A percentile compares a stretch with the other conserved stretches of the same genome.
These are phyloP conservation scores for Scaeva pyrastri DNA, from an alignment of 2,888 invertebrate genomes.

Conservation along the genomic window DNA sequence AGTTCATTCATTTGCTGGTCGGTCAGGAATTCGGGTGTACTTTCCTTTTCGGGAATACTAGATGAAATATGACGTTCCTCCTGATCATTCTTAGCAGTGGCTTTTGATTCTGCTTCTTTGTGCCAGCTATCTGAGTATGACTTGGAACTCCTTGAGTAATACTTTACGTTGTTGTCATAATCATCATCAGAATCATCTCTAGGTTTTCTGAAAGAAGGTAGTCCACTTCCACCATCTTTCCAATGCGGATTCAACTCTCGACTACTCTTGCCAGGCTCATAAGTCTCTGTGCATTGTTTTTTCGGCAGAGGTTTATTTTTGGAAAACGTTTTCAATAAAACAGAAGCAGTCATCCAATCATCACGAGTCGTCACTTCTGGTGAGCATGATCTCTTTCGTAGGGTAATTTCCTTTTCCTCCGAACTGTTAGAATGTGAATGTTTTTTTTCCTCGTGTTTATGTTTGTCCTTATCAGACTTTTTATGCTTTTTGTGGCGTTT, in stretches of 20 bases:
- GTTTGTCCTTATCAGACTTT: conserved; percentile 78
- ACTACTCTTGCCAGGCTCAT: conserved; percentile 89
- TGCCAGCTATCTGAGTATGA: conserved; percentile 76
- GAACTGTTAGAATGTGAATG: not conserved
- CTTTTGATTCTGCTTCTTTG: conserved; percentile 47
- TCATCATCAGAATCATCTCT: conserved; percentile 81
- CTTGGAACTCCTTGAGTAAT: not conserved
- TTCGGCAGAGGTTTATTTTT: conserved; percentile 85
- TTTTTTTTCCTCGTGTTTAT: not conserved
- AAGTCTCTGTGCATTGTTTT: conserved; percentile 86
- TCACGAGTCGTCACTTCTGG: conserved; percentile 84
- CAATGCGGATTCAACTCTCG: conserved; percentile 96
- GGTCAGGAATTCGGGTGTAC: conserved; percentile 84
- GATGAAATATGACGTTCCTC: conserved; percentile 12
- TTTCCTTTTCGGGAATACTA: conserved; percentile 57
- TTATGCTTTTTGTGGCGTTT: conserved; percentile 79
- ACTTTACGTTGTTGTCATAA: not conserved
- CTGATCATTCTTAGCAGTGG: not conserved
- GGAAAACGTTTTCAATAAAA: conserved; percentile 83
- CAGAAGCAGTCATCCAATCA: conserved; percentile 91
- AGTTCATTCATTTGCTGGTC: conserved; percentile 95
- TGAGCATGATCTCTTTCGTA: conserved; percentile 72
- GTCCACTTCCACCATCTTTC: conserved; percentile 94
- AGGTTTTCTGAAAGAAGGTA: conserved; percentile 86
- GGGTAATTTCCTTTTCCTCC: conserved; percentile 78